Conservation (phyloP, 2,888 invertebrate species). For the Petrophora chlorosata region DNA sequence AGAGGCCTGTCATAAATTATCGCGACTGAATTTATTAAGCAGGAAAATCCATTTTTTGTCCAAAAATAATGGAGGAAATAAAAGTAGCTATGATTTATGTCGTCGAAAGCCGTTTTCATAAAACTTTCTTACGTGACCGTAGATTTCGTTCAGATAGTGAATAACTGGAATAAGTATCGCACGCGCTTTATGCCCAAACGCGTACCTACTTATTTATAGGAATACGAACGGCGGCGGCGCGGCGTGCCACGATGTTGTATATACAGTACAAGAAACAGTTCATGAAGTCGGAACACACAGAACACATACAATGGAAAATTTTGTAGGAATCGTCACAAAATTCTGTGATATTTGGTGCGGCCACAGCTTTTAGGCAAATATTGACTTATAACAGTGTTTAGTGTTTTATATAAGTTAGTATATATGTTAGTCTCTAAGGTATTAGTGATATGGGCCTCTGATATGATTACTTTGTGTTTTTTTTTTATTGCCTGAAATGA, state of each 20-base stretch:
- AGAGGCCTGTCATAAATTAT: conserved; percentile 22
- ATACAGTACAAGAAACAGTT: too few species aligned
- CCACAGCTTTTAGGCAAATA: too few species aligned
- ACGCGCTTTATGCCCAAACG: conserved; percentile 45
- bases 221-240: conserved; percentile 23
- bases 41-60: conserved; percentile 24
- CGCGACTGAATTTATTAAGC: conserved; percentile 22
- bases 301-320: too few species aligned
- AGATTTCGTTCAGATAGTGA: conserved; percentile 39
- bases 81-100: conserved; percentile 23
- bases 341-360: too few species aligned
- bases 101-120: conserved; percentile 20
- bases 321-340: too few species aligned
- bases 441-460: too few species aligned
- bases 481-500: too few species aligned
- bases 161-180: conserved; percentile 24
- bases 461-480: too few species aligned
- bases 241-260: conserved; percentile 2
- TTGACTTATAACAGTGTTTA: too few species aligned
- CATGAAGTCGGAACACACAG: too few species aligned
- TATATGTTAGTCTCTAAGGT: too few species aligned
- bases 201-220: conserved; percentile 44
- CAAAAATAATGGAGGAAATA: conserved; percentile 27
- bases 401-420: too few species aligned
- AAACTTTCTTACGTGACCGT: conserved; percentile 40